Base-by-base conservation (phyloP, 1,140 invertebrate species). In the Rhopalosiphum padi region DNA sequence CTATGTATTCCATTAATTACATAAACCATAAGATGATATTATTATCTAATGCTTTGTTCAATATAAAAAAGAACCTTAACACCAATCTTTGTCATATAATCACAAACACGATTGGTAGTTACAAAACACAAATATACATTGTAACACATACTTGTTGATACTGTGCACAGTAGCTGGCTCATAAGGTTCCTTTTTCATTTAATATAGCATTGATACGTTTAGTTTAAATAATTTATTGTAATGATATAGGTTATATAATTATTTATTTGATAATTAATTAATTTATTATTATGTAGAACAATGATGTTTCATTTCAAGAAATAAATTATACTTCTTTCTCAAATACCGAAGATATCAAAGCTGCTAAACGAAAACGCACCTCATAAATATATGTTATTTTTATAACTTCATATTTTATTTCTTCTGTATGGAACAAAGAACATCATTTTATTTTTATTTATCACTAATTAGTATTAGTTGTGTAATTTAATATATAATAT, bases 341-440 rank as follows among this genome's bases (percentile, higher is more conserved):
- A 51, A 51, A 35, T 51, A 37, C 82, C 83, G 46, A 92, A 23
- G 46, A 25, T 35, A 35, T 25, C 4, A 92, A 30, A 51, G 43
- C 43, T n/a, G 18, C 35, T 82, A 91, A 92, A 21, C 68, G 68
- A 92, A 92, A 92, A 92, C 43, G 43, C 37, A 9, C 68, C 7
- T 83, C 68, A 25, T 83, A 77, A 77, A n/a, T 77, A 2, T n/a
- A 21, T 77, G 18, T n/a, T 18, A 77, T n/a, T n/a, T 68, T 35
- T 77, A n/a, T 4, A 77, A n/a, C 60, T 77, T 68, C 0, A 68
- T 68, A 68, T 68, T 68, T 68, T 68, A 68, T 68, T 68, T 18
- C 25, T 30, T 68, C 15, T 77, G 30, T n/a, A 35, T n/a, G 18
- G 4, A 77, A n/a, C 23, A 77, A 77, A 77, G 15, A 77, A 77